Percentiles rank a stretch among this genome's conserved stretches.
Conservation (phyloP, 1,140 invertebrate genomes). For the Solenopsis invicta region DNA sequence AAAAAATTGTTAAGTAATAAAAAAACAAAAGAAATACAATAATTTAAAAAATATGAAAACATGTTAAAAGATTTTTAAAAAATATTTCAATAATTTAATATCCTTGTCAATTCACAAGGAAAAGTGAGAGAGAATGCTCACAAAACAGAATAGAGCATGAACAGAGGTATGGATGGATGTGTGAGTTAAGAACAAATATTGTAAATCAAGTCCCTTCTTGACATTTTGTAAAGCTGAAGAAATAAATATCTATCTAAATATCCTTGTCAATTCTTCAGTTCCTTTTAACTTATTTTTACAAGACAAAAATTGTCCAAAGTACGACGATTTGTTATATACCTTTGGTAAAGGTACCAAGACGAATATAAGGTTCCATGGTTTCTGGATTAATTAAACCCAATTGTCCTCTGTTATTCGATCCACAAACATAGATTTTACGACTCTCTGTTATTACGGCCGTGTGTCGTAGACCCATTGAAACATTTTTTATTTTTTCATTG, state of each 20-base stretch:
- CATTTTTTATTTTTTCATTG: constrained; percentile 58
- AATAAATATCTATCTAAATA: no score
- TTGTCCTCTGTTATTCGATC: constrained; percentile 89
- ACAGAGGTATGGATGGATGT: no score
- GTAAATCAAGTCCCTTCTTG: no score
- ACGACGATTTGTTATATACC: constrained; percentile 66
- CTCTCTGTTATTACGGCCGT: constrained; percentile 90
- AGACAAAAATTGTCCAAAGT: neutral
- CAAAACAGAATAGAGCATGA: no score
- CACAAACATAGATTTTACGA: constrained; percentile 88
- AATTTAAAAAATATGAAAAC: neutral
- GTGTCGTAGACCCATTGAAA: constrained; percentile 89
- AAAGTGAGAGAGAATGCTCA: no score
- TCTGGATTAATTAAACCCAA: constrained; percentile 86
- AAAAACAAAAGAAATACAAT: neutral
- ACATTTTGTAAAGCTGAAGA: no score
- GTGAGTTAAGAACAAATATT: no score
- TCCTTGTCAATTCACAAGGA: neutral
- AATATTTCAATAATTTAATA: neutral
- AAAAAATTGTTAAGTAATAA: neutral
- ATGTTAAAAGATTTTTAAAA: neutral
- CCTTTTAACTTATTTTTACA: neutral
- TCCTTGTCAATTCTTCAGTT: neutral
- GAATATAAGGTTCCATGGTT: neutral
- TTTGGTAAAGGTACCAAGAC: constrained; percentile 86